Percentiles rank a stretch among this genome's conserved stretches.
phyloP scores from a whole-genome alignment of 2,797 vertebrate species.

The Schizothorax lantsangensis region DNA sequence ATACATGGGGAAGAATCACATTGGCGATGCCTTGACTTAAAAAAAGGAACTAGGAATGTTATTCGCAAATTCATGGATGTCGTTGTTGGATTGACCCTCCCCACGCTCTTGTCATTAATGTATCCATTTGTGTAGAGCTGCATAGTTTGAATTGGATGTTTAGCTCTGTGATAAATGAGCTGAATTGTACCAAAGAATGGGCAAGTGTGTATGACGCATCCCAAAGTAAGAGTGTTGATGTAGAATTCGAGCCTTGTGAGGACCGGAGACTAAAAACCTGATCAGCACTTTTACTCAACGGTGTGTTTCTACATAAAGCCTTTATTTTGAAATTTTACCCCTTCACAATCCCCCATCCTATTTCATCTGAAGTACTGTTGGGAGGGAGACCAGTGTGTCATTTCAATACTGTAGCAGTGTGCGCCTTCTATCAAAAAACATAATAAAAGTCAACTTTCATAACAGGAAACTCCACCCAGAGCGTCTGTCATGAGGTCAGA shows the following conservation, averaged over 20 bases:
- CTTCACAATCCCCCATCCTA: background rate
- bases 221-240: slow-evolving; percentile 56
- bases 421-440: background rate
- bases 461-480: background rate
- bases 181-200: slow-evolving; percentile 81
- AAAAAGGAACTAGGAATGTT: slow-evolving; percentile 8
- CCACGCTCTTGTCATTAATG: background rate
- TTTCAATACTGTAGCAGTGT: slow-evolving; percentile 45
- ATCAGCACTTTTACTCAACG: slow-evolving; percentile 58
- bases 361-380: background rate
- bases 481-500: slow-evolving; percentile 2
- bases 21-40: slow-evolving; percentile 17
- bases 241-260: slow-evolving; percentile 60
- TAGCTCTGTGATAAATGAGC: slow-evolving; percentile 61
- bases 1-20: background rate
- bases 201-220: slow-evolving; percentile 26
- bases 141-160: slow-evolving; percentile 66
- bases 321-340: background rate
- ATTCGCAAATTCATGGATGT: background rate
- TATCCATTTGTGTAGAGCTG: slow-evolving; percentile 58
- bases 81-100: background rate
- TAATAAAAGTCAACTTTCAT: background rate
- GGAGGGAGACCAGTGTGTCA: slow-evolving; percentile 30
- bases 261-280: slow-evolving; percentile 7
- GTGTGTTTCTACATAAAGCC: slow-evolving; percentile 25